A percentile compares a stretch with the other conserved stretches of the same genome.
Conservation (phyloP, 2,797 vertebrate species). For the Chelonia mydas region DNA sequence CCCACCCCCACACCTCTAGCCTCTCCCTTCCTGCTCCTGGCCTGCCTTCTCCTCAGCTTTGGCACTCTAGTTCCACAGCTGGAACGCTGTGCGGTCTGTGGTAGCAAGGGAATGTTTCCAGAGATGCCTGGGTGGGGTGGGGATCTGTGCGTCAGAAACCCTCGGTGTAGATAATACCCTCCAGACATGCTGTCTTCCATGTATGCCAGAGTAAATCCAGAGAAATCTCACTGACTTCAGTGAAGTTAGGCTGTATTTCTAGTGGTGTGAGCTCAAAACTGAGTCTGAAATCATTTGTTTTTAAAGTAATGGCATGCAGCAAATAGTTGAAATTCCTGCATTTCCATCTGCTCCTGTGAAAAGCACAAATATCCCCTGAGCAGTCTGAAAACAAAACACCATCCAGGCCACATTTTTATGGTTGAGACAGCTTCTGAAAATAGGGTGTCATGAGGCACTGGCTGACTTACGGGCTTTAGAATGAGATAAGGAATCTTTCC, state of each 20-base stretch:
- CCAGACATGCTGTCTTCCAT: neutral
- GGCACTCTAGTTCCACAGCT: neutral
- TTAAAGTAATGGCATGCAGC: neutral
- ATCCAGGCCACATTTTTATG: neutral
- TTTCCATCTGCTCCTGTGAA: neutral
- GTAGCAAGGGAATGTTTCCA: neutral
- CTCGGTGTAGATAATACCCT: neutral
- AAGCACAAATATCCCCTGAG: neutral
- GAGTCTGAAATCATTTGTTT: neutral
- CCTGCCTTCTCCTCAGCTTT: neutral
- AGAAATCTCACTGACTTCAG: neutral
- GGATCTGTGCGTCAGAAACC: neutral
- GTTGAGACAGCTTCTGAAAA: slow-evolving; percentile 40
- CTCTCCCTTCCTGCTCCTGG: neutral
- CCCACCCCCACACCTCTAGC: neutral
- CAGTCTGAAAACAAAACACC: neutral
- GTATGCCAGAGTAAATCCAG: neutral
- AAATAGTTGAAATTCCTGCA: neutral
- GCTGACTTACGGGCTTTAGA: neutral
- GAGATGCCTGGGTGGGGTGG: no score
- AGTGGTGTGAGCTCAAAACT: slow-evolving; percentile 13
- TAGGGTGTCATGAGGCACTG: neutral
- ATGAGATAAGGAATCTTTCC: neutral
- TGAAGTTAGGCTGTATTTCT: slow-evolving; percentile 22
- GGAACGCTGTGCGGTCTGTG: neutral